Evolutionary conservation across 53 echinoderm and acorn worm species (phyloP).

Genomic region (Crossaster papposus): DNA sequence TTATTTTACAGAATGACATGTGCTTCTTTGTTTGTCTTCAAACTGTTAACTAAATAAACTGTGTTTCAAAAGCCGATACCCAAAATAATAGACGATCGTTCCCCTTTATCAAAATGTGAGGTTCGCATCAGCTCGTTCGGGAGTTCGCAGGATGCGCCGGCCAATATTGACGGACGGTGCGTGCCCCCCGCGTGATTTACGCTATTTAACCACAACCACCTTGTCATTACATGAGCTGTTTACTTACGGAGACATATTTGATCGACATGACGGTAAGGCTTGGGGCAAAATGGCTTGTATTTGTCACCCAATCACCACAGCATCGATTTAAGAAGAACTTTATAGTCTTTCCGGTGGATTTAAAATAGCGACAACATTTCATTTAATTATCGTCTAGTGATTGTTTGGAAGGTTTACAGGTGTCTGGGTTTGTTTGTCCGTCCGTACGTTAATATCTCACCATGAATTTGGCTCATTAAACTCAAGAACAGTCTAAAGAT

Average conservation of each 20-base stretch:
- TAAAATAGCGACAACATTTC: background rate
- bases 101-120: too few relatives aligned
- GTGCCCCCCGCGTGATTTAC: background rate
- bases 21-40: too few relatives aligned
- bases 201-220: background rate
- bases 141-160: background rate
- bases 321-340: background rate
- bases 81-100: too few relatives aligned
- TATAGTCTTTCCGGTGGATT: background rate
- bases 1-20: too few relatives aligned
- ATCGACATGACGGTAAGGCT: background rate
- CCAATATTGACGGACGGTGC: background rate
- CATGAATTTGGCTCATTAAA: background rate
- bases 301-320: background rate
- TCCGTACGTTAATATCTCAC: background rate
- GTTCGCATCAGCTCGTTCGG: too few relatives aligned
- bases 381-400: background rate
- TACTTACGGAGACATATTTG: slow-evolving; percentile 14
- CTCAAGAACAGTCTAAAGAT: background rate
- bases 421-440: background rate
- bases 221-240: background rate
- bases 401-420: background rate
- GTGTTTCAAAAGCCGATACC: too few relatives aligned
- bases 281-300: background rate
- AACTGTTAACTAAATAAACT: too few relatives aligned